phyloP scores from a whole-genome alignment of 2,888 invertebrate species.

The Pogonocherus hispidulus region DNA sequence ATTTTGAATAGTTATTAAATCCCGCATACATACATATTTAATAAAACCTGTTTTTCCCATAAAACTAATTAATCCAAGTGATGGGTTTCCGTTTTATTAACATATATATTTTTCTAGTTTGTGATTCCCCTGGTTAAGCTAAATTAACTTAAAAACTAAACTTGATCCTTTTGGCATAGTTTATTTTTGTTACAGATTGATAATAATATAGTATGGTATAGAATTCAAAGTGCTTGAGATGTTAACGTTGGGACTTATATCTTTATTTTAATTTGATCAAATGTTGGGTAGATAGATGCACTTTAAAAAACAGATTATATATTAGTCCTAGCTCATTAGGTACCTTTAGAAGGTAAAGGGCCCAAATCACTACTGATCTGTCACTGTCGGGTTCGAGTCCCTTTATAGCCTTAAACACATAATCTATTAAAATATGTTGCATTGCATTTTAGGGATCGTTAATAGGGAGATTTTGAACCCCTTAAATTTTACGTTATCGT shows the following conservation, averaged over 20 bases:
- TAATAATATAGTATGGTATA: too few relatives aligned
- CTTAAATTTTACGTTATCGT: too few relatives aligned
- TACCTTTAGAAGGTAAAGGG: slow-evolving; percentile 32
- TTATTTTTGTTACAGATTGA: too few relatives aligned
- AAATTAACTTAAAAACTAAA: too few relatives aligned
- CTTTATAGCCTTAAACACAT: slow-evolving; percentile 58
- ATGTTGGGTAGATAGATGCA: background rate
- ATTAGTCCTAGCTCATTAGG: slow-evolving; percentile 3
- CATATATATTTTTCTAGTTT: too few relatives aligned
- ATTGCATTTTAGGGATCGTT: slow-evolving; percentile 47
- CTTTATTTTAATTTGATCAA: background rate
- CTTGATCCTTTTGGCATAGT: too few relatives aligned
- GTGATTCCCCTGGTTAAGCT: too few relatives aligned
- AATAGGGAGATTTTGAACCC: too few relatives aligned
- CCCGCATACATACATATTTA: slow-evolving; percentile 3
- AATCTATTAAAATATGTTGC: slow-evolving; percentile 58
- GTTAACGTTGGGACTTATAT: background rate
- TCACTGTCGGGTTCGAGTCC: slow-evolving; percentile 55
- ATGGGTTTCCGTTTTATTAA: too few relatives aligned
- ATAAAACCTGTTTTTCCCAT: background rate
- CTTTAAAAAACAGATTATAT: background rate
- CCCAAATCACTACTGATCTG: slow-evolving; percentile 57
- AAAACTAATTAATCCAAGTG: background rate
- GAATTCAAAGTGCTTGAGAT: too few relatives aligned
- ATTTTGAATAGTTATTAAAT: slow-evolving; percentile 15